Conservation (phyloP, 2,113 vertebrate genomes). For the Halichoerus grypus region DNA sequence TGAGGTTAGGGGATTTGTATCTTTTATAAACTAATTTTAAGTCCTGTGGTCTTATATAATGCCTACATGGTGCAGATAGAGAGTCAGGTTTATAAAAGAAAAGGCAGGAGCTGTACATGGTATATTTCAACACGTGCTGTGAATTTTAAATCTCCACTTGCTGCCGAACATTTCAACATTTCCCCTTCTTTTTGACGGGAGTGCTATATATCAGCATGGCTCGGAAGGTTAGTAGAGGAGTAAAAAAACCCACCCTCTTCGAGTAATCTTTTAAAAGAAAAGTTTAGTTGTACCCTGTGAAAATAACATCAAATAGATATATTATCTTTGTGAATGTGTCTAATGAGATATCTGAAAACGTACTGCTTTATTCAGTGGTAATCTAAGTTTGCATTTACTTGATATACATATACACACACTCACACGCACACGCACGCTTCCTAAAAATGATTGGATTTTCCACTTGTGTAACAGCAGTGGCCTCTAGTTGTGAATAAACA, state of each 20-base stretch:
- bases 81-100: neutral
- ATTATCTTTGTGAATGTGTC: neutral
- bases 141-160: neutral
- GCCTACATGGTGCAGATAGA: neutral
- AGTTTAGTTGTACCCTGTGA: neutral
- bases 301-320: neutral
- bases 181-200: neutral
- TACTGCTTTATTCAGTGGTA: neutral
- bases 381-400: neutral
- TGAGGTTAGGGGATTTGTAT: neutral
- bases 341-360: neutral
- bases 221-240: neutral
- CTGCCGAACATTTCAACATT: neutral
- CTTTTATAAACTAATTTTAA: neutral
- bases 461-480: constrained; percentile 63
- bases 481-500: constrained; percentile 78
- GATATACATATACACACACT: neutral
- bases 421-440: neutral
- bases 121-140: neutral
- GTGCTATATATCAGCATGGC: neutral
- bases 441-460: constrained; percentile 30
- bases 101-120: no score
- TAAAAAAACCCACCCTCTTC: neutral
- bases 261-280: neutral
- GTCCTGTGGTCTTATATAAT: neutral